These are phyloP conservation scores for Cosmia trapezina DNA, from an alignment of 2,888 invertebrate genomes.

Conservation along the genomic window DNA sequence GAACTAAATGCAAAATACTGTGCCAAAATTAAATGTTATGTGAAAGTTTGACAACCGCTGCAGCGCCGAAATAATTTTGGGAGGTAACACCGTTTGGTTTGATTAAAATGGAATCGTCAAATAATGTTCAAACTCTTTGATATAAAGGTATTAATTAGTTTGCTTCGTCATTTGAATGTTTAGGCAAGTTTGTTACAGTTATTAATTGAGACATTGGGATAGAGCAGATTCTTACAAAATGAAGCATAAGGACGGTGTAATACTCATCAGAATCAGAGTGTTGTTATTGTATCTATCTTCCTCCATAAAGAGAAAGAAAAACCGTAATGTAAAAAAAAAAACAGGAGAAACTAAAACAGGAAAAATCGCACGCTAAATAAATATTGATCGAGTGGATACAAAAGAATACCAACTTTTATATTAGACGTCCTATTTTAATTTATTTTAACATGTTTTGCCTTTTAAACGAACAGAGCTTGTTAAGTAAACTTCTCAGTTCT, in stretches of 20 bases:
- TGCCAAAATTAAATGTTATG: constrained; percentile 56
- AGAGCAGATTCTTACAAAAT: neutral
- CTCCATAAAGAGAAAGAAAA: too few species aligned
- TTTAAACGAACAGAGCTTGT: constrained; percentile 8
- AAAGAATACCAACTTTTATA: neutral
- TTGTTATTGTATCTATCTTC: too few species aligned
- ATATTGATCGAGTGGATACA: neutral
- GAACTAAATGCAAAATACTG: constrained; percentile 58
- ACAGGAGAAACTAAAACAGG: too few species aligned
- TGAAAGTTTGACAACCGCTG: constrained; percentile 51
- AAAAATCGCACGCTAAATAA: too few species aligned
- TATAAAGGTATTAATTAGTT: neutral
- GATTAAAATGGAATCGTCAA: constrained; percentile 10
- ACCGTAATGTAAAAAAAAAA: too few species aligned
- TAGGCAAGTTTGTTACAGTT: neutral
- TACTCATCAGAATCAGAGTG: neutral
- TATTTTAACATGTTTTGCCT: neutral
- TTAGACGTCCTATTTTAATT: constrained; percentile 17
- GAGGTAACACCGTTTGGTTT: constrained; percentile 15
- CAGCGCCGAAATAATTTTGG: constrained; percentile 37
- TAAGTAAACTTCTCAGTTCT: constrained; percentile 13
- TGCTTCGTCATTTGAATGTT: neutral
- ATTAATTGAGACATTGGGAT: neutral
- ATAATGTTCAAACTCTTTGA: constrained; percentile 20
- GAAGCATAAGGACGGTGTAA: neutral